phyloP scores from a whole-genome alignment of 2,797 vertebrate genomes.

The Squalus acanthias region DNA sequence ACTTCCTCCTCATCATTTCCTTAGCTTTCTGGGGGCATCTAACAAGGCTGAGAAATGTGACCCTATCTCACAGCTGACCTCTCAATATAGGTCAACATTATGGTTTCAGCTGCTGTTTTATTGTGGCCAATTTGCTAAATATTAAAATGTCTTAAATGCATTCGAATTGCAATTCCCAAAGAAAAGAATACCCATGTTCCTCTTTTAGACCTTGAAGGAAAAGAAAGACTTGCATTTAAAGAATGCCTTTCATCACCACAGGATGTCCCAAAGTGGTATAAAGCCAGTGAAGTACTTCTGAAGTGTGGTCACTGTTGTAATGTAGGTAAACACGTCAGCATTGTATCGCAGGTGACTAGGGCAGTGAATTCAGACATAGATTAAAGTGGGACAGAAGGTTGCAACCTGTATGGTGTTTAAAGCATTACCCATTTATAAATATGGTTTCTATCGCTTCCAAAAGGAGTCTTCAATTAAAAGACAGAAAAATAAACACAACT shows the following conservation, averaged over 20 bases:
- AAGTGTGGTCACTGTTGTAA: neutral
- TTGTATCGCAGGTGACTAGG: neutral
- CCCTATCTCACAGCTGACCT: neutral
- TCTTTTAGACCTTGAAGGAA: neutral
- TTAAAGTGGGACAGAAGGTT: neutral
- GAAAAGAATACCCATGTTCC: neutral
- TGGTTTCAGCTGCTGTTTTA: neutral
- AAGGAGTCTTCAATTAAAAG: neutral
- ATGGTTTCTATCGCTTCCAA: neutral
- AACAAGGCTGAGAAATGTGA: constrained; percentile 35
- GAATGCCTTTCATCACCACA: neutral
- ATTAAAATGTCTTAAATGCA: neutral
- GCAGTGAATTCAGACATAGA: neutral
- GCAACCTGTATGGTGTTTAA: neutral
- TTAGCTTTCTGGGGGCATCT: neutral
- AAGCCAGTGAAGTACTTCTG: neutral
- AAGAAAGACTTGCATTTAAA: neutral
- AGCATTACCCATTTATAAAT: neutral
- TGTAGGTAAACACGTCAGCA: neutral
- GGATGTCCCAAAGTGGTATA: neutral
- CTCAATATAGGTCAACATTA: neutral
- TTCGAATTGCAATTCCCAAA: neutral
- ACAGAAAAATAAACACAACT: neutral
- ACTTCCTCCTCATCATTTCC: neutral
- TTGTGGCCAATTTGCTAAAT: neutral